Percentiles rank a stretch among this genome's conserved stretches.
These are phyloP conservation scores for Aquatica leii DNA, from an alignment of 2,888 invertebrate genomes.

Conservation along the genomic window DNA sequence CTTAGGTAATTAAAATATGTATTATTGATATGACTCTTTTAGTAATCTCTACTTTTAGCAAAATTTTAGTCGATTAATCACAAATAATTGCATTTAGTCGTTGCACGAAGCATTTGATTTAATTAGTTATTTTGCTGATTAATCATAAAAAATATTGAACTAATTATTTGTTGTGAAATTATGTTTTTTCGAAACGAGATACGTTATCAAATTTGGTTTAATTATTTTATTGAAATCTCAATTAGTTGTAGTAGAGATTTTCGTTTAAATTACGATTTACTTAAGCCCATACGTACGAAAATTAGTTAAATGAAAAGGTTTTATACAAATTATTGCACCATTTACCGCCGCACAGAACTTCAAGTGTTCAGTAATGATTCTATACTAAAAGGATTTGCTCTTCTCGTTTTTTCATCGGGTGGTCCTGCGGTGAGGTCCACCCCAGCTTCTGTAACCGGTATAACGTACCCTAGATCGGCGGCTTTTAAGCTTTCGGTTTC, in stretches of 20 bases:
- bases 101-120: no score
- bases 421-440: constrained; percentile 62
- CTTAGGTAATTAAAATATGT: constrained; percentile 9
- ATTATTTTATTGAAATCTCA: no score
- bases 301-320: background rate
- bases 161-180: no score
- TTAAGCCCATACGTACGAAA: constrained; percentile 2
- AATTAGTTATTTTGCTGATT: no score
- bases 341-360: constrained; percentile 49
- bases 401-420: constrained; percentile 63
- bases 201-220: no score
- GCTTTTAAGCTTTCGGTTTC: constrained; percentile 72
- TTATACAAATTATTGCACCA: constrained; percentile 48
- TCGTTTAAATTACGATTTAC: background rate
- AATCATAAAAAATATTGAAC: no score
- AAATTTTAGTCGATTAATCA: background rate
- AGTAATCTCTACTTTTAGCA: background rate
- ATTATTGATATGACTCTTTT: background rate
- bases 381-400: constrained; percentile 88
- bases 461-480: constrained; percentile 56
- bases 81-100: no score
- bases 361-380: constrained; percentile 83
- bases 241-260: no score
- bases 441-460: constrained; percentile 52
- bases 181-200: no score